Evolutionary conservation across 2,113 vertebrate species (phyloP), one percentile per base, ranked within the genome.

Genomic region (Equus quagga): DNA sequence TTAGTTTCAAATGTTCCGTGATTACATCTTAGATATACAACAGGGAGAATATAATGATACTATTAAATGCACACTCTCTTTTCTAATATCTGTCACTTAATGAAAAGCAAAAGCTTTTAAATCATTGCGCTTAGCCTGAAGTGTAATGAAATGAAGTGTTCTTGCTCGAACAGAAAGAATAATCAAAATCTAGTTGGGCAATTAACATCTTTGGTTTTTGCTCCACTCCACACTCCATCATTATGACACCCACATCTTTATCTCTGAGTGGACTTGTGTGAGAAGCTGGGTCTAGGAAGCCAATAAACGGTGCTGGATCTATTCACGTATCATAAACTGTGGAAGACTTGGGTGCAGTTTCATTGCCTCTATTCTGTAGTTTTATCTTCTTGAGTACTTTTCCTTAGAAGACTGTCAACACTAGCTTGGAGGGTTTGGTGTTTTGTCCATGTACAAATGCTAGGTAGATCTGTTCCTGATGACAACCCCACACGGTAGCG

Each of bases 21-120:
- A 98, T 98, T 98, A 73, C 92, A 89, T 96, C 73, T 94, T 94
- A 92, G 96, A 97, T 93, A 93, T 96, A 97, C 95, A 98, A 94
- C 81, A 96, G 97, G 92, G 95, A 97, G 85, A 96, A 94, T 92
- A 97, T 96, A 98, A 98, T 97, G 97, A 97, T 69, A 88, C 76
- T 89, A 78, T 96, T 95, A 97, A 97, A 90, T 93, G 92, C 81
- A 95, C 3, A 92, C 58, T 89, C 78, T 95, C 89, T 97, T 97
- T 97, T 88, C 87, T 94, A 91, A 79, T 97, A 96, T 96, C 97
- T 97, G 56, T 97, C 97, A 89, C 79, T 97, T 98, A 98, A 95
- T 96, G 95, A 97, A 97, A 96, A 97, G 89, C 82, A 97, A 97
- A 97, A 78, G 58, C 83, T 92, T 97, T 97, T 88, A 95, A 96